These are phyloP conservation scores for Goniozus legneri DNA, from an alignment of 1,140 invertebrate genomes.

Conservation along the genomic window DNA sequence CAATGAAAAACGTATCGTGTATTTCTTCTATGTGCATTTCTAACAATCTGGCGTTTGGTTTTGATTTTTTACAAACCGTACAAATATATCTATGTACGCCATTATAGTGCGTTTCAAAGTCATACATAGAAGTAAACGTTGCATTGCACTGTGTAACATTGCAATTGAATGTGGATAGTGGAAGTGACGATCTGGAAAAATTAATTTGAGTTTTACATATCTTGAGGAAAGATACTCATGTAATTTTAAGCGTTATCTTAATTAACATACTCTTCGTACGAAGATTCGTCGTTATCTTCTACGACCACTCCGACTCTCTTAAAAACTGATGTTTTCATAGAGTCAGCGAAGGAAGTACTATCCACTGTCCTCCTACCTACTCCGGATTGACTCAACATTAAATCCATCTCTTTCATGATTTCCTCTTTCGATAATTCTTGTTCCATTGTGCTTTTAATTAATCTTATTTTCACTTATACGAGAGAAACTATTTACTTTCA, in stretches of 20 bases:
- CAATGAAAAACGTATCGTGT: slow-evolving; percentile 68
- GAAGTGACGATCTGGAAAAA: too few species aligned
- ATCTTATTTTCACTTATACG: too few species aligned
- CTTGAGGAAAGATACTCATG: too few species aligned
- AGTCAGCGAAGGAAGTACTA: slow-evolving; percentile 45
- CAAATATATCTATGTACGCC: slow-evolving; percentile 51
- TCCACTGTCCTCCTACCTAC: slow-evolving; percentile 37
- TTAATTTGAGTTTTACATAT: too few species aligned
- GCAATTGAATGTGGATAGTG: slow-evolving; percentile 51
- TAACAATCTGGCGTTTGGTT: slow-evolving; percentile 63
- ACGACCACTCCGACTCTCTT: slow-evolving; percentile 40
- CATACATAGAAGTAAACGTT: slow-evolving; percentile 45
- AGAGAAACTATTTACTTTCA: too few species aligned
- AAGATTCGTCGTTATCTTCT: slow-evolving; percentile 49
- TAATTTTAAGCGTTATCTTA: too few species aligned
- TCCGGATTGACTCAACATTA: slow-evolving; percentile 30
- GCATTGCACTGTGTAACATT: slow-evolving; percentile 42
- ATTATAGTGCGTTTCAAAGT: slow-evolving; percentile 56
- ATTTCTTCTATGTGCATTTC: slow-evolving; percentile 68
- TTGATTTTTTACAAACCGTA: slow-evolving; percentile 56
- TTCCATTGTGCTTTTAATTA: not conserved
- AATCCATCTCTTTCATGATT: slow-evolving; percentile 16
- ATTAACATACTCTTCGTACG: slow-evolving; percentile 41
- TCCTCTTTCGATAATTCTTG: not conserved
- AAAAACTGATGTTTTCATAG: slow-evolving; percentile 40